Conservation (phyloP, 2,113 vertebrate genomes). For the Castor canadensis region DNA sequence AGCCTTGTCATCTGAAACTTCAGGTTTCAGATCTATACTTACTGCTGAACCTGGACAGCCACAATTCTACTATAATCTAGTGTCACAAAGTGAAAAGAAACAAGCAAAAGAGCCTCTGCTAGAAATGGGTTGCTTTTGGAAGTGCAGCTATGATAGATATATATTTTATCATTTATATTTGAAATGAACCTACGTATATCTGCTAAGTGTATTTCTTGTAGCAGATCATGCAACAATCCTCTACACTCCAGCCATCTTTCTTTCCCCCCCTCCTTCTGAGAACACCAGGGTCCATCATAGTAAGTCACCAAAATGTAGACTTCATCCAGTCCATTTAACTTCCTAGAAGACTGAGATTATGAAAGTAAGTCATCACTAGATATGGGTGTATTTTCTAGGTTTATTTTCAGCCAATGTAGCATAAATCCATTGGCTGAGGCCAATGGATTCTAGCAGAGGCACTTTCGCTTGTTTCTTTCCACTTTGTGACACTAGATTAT, state of each 20-base stretch:
- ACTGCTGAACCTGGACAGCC: not conserved
- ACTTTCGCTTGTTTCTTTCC: not conserved
- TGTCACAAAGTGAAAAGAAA: not conserved
- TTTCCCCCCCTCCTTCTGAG: not conserved
- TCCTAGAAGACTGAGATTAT: not conserved
- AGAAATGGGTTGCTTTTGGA: not conserved
- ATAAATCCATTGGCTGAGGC: no score
- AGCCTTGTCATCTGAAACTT: not conserved
- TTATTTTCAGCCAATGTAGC: not conserved
- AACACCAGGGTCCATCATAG: not conserved
- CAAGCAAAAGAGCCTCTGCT: not conserved
- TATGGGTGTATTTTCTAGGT: not conserved
- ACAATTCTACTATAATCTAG: not conserved
- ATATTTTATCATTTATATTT: not conserved
- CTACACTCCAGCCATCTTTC: not conserved
- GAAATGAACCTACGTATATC: not conserved
- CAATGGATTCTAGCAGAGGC: not conserved
- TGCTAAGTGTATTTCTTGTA: not conserved
- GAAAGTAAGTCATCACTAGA: not conserved
- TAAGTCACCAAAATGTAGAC: not conserved
- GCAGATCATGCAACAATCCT: not conserved
- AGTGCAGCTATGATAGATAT: not conserved
- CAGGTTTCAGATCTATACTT: not conserved
- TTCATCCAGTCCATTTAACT: not conserved
- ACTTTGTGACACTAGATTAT: not conserved